These are phyloP conservation scores for Ptyas mucosa DNA, from an alignment of 2,113 vertebrate species.

Conservation along the genomic window DNA sequence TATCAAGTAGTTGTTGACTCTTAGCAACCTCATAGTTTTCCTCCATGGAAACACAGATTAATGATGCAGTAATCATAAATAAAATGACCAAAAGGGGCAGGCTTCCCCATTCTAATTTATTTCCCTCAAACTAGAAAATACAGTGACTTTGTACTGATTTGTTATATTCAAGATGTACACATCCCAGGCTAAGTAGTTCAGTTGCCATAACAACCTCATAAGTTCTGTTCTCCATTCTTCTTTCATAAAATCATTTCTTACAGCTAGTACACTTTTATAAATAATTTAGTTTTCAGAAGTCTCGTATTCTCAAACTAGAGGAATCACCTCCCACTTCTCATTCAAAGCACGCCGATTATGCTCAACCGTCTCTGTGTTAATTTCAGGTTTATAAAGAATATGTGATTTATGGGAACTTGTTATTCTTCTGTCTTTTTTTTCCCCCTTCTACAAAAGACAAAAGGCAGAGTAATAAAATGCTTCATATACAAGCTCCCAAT, in stretches of 20 bases:
- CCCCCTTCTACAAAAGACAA: neutral
- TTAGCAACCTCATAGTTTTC: neutral
- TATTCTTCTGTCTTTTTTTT: slow-evolving; percentile 53
- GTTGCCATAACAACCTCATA: slow-evolving; percentile 78
- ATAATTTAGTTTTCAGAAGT: slow-evolving; percentile 50
- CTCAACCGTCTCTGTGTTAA: slow-evolving; percentile 52
- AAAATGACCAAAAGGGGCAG: slow-evolving; percentile 32
- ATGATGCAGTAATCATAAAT: slow-evolving; percentile 32
- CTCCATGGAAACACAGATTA: slow-evolving; percentile 47
- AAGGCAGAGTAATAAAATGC: neutral
- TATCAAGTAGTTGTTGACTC: neutral
- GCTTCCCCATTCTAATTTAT: slow-evolving; percentile 47
- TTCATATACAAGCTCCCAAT: neutral
- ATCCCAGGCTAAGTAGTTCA: slow-evolving; percentile 67
- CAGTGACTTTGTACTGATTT: slow-evolving; percentile 52
- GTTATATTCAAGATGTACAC: slow-evolving; percentile 62
- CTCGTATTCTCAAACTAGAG: slow-evolving; percentile 52
- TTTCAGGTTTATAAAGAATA: slow-evolving; percentile 69
- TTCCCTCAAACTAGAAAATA: slow-evolving; percentile 55
- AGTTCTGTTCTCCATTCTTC: slow-evolving; percentile 64
- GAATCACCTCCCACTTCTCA: neutral
- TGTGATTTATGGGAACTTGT: slow-evolving; percentile 65
- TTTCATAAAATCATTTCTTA: slow-evolving; percentile 64
- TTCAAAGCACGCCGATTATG: slow-evolving; percentile 49
- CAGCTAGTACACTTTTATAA: slow-evolving; percentile 35